Conservation (phyloP, 2,113 vertebrate genomes). For the Etheostoma spectabile region DNA sequence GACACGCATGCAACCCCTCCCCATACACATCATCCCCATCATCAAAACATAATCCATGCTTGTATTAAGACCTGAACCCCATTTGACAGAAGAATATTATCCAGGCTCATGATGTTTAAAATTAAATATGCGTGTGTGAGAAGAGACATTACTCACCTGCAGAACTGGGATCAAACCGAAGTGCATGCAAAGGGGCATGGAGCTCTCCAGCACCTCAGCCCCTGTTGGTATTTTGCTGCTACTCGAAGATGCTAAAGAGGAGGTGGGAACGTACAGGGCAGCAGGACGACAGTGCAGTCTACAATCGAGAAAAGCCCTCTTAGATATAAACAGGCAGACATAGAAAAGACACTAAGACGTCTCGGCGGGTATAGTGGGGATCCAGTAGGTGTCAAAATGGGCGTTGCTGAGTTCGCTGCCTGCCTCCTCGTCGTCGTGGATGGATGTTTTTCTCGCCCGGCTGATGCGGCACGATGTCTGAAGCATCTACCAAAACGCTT, state of each 20-base stretch:
- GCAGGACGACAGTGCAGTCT: neutral
- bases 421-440: conserved; percentile 61
- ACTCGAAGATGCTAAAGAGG: conserved; percentile 44
- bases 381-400: conserved; percentile 56
- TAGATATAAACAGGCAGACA: neutral
- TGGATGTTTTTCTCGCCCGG: conserved; percentile 69
- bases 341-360: neutral
- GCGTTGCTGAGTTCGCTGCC: conserved; percentile 64
- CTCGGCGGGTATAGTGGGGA: neutral
- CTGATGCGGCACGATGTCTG: conserved; percentile 63
- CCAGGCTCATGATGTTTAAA: neutral
- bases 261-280: conserved; percentile 32
- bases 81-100: neutral
- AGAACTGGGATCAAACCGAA: conserved; percentile 28
- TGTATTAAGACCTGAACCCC: neutral
- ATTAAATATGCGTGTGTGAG: neutral
- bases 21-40: neutral
- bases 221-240: conserved; percentile 32
- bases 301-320: conserved; percentile 16
- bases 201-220: conserved; percentile 19
- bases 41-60: neutral
- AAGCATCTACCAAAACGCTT: conserved; percentile 49
- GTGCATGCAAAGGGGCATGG: conserved; percentile 34
- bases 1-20: conserved; percentile 10
- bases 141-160: conserved; percentile 61